Base-by-base conservation (phyloP, 2,113 vertebrate species). In the Sinocyclocheilus anophthalmus region DNA sequence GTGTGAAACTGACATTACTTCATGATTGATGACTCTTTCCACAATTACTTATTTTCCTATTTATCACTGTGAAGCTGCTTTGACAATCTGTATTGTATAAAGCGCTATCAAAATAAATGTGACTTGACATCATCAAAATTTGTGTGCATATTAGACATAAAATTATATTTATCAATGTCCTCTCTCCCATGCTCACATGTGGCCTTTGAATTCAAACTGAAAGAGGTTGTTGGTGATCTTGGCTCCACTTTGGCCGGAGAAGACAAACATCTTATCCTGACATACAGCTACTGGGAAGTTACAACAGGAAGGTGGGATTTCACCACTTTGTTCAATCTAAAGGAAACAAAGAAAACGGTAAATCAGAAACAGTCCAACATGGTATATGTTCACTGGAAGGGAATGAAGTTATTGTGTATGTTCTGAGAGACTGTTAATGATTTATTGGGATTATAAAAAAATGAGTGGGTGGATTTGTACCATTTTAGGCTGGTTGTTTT, bases 201-300 rank as follows among this genome's bases (percentile, higher is more conserved):
- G 97, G 39, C 98, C 97, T 86, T 97, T 97, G 91, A 99, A 99
- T 91, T 99, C 97, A 92, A 99, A 99, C 91, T 99, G 97, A 88
- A 99, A 99, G 84, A 99, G 97, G 90, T 97, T 99, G 93, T 99
- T 99, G 84, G 98, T 99, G 92, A 99, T 99, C 93, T 99, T 99
- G 79, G 98, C 98, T 90, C 98, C 98, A 16, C 98, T 99, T 92
- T 99, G 98, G 65, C 98, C 98, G 7, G 98, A 99, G 92, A 99
- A 99, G 81, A 99, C 98, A 92, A 99, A 99, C 98, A 99, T 99
- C 94, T 97, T 99, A 94, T 99, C 96, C 91, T 94, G 95, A 92
- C 98, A 99, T 81, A 99, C 97, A 0, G 98, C 98, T 61, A 99
- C 98, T 0, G 98, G 98, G 88, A 99, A 99, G 94, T 99, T 99